Percentiles rank a stretch among this genome's conserved stretches.
Conservation (phyloP, 2,888 invertebrate genomes). For the Aquatica leii region DNA sequence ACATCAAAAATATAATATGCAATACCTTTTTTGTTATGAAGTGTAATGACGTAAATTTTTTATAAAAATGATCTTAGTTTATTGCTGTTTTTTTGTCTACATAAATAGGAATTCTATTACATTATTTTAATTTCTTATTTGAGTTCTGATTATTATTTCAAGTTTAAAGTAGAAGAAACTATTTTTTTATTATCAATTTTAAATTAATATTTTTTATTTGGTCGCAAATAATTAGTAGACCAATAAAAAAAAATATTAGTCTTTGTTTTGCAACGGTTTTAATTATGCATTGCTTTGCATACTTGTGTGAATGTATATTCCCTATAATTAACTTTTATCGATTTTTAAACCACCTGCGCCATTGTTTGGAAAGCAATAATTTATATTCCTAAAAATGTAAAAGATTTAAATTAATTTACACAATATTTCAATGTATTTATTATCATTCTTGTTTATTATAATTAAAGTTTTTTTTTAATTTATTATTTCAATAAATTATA, state of each 20-base stretch:
- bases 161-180: no score
- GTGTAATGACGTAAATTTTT: constrained; percentile 20
- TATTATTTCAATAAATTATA: no score
- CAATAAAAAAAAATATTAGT: no score
- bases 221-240: no score
- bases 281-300: neutral
- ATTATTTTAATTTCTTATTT: neutral
- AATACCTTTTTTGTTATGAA: constrained; percentile 24
- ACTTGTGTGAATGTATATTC: neutral
- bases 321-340: constrained; percentile 13
- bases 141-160: no score
- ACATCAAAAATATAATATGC: constrained; percentile 32
- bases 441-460: neutral
- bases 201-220: no score
- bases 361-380: constrained; percentile 22
- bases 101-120: neutral
- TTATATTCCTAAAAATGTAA: constrained; percentile 14
- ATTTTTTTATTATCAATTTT: no score
- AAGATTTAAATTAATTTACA: neutral
- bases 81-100: constrained; percentile 12
- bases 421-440: constrained; percentile 2
- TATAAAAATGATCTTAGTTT: constrained; percentile 18
- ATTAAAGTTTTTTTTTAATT: neutral
- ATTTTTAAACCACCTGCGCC: constrained; percentile 25
- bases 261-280: neutral